A percentile compares a stretch with the other conserved stretches of the same genome.
phyloP scores from a whole-genome alignment of 1,140 invertebrate genomes.

The Drosophila nebulosa region DNA sequence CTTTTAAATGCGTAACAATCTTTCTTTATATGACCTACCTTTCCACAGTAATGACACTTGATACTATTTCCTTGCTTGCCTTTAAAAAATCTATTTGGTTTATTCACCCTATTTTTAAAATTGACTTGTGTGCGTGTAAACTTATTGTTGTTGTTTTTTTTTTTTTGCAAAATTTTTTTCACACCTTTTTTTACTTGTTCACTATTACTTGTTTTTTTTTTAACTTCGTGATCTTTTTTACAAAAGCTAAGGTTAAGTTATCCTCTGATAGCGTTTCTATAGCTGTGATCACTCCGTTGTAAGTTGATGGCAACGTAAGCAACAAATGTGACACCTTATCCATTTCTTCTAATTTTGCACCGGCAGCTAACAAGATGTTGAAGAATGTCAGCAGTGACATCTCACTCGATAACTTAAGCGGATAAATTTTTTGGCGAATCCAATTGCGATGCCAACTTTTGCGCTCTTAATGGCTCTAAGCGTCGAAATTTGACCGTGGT shows the following conservation, averaged over 20 bases:
- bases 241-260: background rate
- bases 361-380: background rate
- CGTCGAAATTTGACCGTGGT: background rate
- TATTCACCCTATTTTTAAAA: conserved; percentile 6
- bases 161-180: too few species aligned
- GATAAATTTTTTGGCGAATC: background rate
- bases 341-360: too few species aligned
- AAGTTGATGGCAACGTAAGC: background rate
- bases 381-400: too few species aligned
- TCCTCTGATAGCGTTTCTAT: background rate
- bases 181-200: background rate
- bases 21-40: conserved; percentile 1
- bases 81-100: background rate
- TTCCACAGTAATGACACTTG: background rate
- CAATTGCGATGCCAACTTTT: background rate
- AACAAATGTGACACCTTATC: background rate
- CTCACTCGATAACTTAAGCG: background rate
- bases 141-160: conserved; percentile 1
- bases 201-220: too few species aligned
- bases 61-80: background rate
- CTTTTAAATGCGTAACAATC: conserved; percentile 7
- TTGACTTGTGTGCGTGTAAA: conserved; percentile 4
- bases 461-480: too few species aligned
- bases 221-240: background rate
- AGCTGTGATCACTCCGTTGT: background rate